Evolutionary conservation across 2,888 invertebrate species (phyloP).

Genomic region (Dorcus parallelipipedus): DNA sequence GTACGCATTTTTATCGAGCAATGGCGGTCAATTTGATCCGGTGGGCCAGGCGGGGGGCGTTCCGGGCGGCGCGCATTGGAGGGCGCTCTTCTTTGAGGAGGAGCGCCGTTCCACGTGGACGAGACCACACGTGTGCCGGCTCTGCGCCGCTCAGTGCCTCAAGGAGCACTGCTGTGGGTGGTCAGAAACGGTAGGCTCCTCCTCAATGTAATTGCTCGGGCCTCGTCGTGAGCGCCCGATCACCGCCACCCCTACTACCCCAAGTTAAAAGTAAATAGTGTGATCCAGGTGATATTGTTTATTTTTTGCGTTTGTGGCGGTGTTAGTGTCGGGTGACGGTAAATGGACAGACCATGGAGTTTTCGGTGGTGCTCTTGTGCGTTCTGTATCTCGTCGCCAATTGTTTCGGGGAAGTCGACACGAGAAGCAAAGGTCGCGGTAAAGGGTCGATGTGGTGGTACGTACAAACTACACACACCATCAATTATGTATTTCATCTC

Average conservation of each 20-base stretch:
- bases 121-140: constrained; percentile 45
- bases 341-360: constrained; percentile 25
- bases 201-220: constrained; percentile 38
- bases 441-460: constrained; percentile 92
- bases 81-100: constrained; percentile 27
- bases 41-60: constrained; percentile 35
- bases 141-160: constrained; percentile 38
- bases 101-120: constrained; percentile 40
- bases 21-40: constrained; percentile 39
- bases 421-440: constrained; percentile 63
- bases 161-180: constrained; percentile 46
- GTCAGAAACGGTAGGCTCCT: constrained; percentile 39
- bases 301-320: constrained; percentile 46
- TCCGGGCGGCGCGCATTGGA: constrained; percentile 34
- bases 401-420: constrained; percentile 33
- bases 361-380: constrained; percentile 34
- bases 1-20: constrained; percentile 36
- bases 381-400: constrained; percentile 34
- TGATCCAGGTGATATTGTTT: constrained; percentile 47
- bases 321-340: constrained; percentile 31
- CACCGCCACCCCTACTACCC: constrained; percentile 43
- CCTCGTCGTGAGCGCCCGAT: constrained; percentile 37
- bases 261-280: constrained; percentile 45
- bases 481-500: too few relatives aligned
- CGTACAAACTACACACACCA: constrained; percentile 44